Percentiles rank a stretch among this genome's conserved stretches.
Conservation (phyloP, 2,113 vertebrate species). For the Globicephala melas region DNA sequence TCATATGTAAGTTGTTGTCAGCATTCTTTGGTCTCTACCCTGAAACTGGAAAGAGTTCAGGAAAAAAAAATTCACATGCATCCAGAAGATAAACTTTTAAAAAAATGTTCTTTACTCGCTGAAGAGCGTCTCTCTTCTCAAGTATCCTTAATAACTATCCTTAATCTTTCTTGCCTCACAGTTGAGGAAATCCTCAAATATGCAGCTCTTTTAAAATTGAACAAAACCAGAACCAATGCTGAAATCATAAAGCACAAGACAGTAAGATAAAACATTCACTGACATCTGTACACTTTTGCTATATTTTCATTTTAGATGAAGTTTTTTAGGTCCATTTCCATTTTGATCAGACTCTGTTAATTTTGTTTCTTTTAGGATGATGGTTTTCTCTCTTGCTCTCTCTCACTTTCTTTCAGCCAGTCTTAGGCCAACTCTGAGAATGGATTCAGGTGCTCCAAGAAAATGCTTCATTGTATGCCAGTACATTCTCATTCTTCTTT, state of each 20-base stretch:
- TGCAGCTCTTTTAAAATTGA: background rate
- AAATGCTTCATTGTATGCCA: background rate
- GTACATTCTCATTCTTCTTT: constrained; percentile 1
- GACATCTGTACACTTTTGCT: constrained; percentile 1
- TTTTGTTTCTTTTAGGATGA: background rate
- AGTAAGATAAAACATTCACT: background rate
- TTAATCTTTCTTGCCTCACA: constrained; percentile 39
- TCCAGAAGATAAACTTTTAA: constrained; percentile 28
- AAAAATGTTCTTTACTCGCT: constrained; percentile 19
- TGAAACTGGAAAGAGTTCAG: constrained; percentile 26
- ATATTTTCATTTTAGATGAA: constrained; percentile 39
- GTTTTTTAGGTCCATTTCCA: background rate
- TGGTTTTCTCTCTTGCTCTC: background rate
- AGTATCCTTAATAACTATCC: background rate
- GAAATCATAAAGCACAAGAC: background rate
- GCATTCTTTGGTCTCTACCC: constrained; percentile 34
- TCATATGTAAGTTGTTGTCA: constrained; percentile 16
- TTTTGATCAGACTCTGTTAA: background rate
- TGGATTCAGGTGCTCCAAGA: background rate
- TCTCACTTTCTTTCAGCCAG: background rate
- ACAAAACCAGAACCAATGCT: background rate
- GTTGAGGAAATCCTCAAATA: constrained; percentile 33
- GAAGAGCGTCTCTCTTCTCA: constrained; percentile 22
- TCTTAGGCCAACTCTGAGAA: constrained; percentile 3
- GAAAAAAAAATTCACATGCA: background rate